Base-by-base conservation (phyloP, 2,113 vertebrate species). In the Phyllostomus hastatus region DNA sequence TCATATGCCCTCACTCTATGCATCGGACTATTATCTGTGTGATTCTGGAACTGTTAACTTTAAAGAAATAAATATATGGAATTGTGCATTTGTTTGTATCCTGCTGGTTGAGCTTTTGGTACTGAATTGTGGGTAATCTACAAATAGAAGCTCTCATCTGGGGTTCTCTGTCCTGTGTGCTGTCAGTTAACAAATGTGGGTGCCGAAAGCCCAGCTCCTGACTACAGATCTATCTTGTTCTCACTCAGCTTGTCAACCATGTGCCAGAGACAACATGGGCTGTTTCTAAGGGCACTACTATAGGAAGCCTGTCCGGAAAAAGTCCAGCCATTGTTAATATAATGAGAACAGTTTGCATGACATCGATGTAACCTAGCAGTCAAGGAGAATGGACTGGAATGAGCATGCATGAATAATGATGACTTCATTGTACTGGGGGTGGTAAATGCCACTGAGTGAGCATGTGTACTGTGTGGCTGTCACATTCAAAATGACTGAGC, bases 231-330 rank as follows among this genome's bases (percentile, higher is more conserved):
- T 86, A 4, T 26, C 5, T 20, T 35, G 46, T 35, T 54, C 5
- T 4, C 24, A 17, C 35, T 19, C 11, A 16, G 64, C 0, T 1
- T 1, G 16, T 66, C 28, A 43, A 5, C 46, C 5, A 4, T 31
- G 41, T 41, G 69, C n/a, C 10, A 26, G 46, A 52, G 52, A 43
- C n/a, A 46, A 28, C 19, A 6, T 0, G 6, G 48, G 59, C 70
- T 57, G 1, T 66, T 70, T 22, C 3, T 28, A 33, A 26, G 66
- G 17, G 7, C n/a, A 16, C 12, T 4, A 12, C 7, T 64, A 2
- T 48, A 31, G 16, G 72, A 61, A 10, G 26, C 28, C 24, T 61
- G 4, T 61, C 59, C 61, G 28, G 59, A 61, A 61, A 61, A 28
- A 28, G 59, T 61, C 26, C 59, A 61, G 26, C 59, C 59, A 61